Base-by-base conservation (phyloP, 2,888 invertebrate genomes). In the Strigamia maritima region DNA sequence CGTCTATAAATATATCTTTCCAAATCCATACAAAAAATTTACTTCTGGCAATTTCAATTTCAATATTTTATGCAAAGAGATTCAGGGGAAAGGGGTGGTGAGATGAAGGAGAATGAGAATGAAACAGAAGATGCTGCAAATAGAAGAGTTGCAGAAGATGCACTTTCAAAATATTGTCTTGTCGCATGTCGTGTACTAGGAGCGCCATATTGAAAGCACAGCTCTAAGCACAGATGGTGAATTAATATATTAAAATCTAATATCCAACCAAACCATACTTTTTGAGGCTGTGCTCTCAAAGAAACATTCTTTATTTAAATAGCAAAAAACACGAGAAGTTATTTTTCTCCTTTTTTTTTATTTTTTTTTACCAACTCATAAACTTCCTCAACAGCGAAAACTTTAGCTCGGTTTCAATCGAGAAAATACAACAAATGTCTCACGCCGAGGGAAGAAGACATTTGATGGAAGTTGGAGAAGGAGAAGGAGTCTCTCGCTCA, bases 171-270 rank as follows among this genome's bases (percentile, higher is more conserved):
- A 65, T 65, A 65, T 65, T 65, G 65, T 65, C 65, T 65, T 65
- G 65, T 65, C 65, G 65, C 65, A 65, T 65, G 65, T 65, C 65
- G 65, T 65, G 65, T 65, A 65, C 26, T 16, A 65, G 26, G 2
- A 65, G 65, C 65, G 65, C 65, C 65, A 65, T 65, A 65, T 65
- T 65, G 65, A 65, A 65, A 65, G 65, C 65, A 65, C 65, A 65
- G 65, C 65, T 26, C 65, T 65, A 28, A 65, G 65, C 65, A 65
- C 65, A 65, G 65, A 65, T 65, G 65, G 65, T 65, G 65, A 65
- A 65, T 65, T 65, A 65, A 65, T 65, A 65, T 65, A 65, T 65
- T 65, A 65, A 65, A 65, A 65, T 65, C 65, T 65, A 49, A 49
- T 49, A 49, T 49, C 49, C n/a, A 49, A 19, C 49, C 19, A 3